Evolutionary conservation across 2,888 invertebrate genomes (phyloP).

Genomic region (Meghimatium bilineatum): DNA sequence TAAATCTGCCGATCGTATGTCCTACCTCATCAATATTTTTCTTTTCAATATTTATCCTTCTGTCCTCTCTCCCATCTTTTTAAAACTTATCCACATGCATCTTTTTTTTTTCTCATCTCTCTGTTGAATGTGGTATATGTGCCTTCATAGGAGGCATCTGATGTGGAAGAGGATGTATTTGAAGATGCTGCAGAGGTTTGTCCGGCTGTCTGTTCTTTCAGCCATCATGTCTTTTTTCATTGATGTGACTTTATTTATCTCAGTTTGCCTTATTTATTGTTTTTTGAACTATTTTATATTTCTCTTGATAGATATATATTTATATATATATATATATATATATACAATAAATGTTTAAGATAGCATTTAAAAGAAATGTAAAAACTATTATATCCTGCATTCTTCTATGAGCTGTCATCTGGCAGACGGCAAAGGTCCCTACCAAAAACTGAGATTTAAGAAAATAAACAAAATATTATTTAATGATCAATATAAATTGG

Average conservation of each 20-base stretch:
- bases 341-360: too few species aligned
- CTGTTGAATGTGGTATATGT: not conserved
- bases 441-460: too few species aligned
- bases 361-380: too few species aligned
- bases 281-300: too few species aligned
- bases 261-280: not conserved
- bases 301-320: too few species aligned
- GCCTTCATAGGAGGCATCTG: slow-evolving; percentile 48
- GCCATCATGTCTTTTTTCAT: not conserved
- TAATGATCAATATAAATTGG: too few species aligned
- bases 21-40: not conserved
- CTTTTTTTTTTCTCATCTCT: not conserved
- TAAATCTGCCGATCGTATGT: not conserved
- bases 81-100: not conserved
- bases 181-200: slow-evolving; percentile 49
- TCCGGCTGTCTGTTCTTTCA: not conserved
- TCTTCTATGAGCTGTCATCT: too few species aligned
- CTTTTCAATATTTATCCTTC: not conserved
- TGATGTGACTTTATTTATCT: slow-evolving; percentile 14
- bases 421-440: too few species aligned
- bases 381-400: too few species aligned
- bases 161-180: slow-evolving; percentile 49
- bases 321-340: too few species aligned
- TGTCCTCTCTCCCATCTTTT: not conserved
- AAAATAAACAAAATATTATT: too few species aligned